A percentile compares a stretch with the other conserved stretches of the same genome.
These are phyloP conservation scores for Physella acuta DNA, from an alignment of 1,140 invertebrate genomes.

Conservation along the genomic window DNA sequence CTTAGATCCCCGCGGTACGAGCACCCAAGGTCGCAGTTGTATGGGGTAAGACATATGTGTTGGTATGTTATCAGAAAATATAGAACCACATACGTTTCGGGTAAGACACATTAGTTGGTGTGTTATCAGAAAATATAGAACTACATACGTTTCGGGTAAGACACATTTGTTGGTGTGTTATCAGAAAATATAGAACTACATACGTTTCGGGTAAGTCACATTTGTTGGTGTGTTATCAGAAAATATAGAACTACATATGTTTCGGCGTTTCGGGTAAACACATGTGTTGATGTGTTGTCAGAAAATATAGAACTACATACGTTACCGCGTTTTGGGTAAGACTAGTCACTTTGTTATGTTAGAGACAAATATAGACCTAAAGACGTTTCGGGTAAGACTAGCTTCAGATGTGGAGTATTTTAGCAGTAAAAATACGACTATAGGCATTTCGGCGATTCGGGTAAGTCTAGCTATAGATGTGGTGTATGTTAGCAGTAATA, in stretches of 20 bases:
- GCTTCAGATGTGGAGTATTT: too few relatives aligned
- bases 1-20: conserved; percentile 34
- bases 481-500: too few relatives aligned
- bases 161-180: not conserved
- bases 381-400: too few relatives aligned
- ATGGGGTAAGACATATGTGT: not conserved
- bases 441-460: too few relatives aligned
- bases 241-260: not conserved
- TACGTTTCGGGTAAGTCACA: not conserved
- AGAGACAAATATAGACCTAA: too few relatives aligned
- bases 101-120: not conserved
- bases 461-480: too few relatives aligned
- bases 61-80: not conserved
- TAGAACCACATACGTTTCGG: not conserved
- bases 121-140: not conserved
- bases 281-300: not conserved
- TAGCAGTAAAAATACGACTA: too few relatives aligned
- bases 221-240: not conserved
- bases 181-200: not conserved
- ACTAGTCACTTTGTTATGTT: too few relatives aligned
- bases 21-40: conserved; percentile 31
- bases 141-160: not conserved
- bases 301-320: not conserved
- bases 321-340: too few relatives aligned
- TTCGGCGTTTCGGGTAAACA: not conserved